These are phyloP conservation scores for Hippocampus zosterae DNA, from an alignment of 2,113 vertebrate species.

Conservation along the genomic window DNA sequence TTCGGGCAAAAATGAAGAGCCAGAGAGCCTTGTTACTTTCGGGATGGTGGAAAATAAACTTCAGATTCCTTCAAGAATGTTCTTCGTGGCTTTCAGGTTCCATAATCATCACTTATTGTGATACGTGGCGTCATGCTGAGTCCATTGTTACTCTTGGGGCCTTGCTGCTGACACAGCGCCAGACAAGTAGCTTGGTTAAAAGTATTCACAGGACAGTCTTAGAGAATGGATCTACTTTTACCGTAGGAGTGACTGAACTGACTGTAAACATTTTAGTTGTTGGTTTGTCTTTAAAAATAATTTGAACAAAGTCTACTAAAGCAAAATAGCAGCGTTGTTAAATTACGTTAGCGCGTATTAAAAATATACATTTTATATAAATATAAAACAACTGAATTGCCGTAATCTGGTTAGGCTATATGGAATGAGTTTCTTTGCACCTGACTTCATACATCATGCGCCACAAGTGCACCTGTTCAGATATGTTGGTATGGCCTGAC, in stretches of 20 bases:
- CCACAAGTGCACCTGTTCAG: neutral
- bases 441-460: neutral
- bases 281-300: neutral
- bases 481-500: conserved; percentile 44
- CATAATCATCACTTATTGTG: conserved; percentile 54
- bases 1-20: conserved; percentile 12
- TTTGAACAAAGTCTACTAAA: too few relatives aligned
- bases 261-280: neutral
- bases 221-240: neutral
- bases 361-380: too few relatives aligned
- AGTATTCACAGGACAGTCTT: neutral
- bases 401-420: too few relatives aligned
- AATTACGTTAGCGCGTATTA: too few relatives aligned
- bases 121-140: conserved; percentile 38
- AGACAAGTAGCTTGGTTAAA: neutral
- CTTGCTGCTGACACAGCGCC: conserved; percentile 30
- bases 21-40: neutral
- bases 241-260: neutral
- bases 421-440: too few relatives aligned
- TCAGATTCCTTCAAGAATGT: conserved; percentile 46
- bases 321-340: too few relatives aligned
- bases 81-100: conserved; percentile 46
- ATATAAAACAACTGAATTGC: too few relatives aligned
- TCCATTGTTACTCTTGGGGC: conserved; percentile 43
- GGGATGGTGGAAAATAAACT: conserved; percentile 31